Conservation (phyloP, 2,797 vertebrate genomes). For the Sebastes baramenuke region DNA sequence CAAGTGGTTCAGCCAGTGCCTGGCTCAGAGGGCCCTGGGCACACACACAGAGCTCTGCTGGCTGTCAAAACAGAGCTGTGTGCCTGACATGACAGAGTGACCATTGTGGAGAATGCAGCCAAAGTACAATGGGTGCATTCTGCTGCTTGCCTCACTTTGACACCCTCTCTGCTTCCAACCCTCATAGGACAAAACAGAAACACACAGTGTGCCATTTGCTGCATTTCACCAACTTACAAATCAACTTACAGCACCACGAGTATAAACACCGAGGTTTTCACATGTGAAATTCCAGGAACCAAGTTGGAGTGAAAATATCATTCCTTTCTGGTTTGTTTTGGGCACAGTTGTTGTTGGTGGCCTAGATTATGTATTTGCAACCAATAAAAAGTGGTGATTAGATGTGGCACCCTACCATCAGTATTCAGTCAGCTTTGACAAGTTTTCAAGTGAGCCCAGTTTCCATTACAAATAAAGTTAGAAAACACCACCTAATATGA, state of each 20-base stretch:
- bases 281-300: not conserved
- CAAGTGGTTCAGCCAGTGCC: constrained; percentile 53
- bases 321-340: not conserved
- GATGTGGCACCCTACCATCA: not conserved
- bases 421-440: not conserved
- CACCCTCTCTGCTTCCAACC: constrained; percentile 32
- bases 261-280: not conserved
- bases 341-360: not conserved
- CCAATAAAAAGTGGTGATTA: not conserved
- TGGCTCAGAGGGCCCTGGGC: constrained; percentile 65
- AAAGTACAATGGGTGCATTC: constrained; percentile 56
- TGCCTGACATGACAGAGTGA: constrained; percentile 64
- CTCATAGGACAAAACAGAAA: constrained; percentile 24
- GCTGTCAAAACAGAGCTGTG: constrained; percentile 60
- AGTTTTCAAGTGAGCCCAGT: not conserved
- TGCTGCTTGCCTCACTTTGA: constrained; percentile 24
- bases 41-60: constrained; percentile 49
- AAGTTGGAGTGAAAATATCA: not conserved
- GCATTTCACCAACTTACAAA: constrained; percentile 17
- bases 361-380: not conserved
- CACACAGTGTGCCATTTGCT: constrained; percentile 6
- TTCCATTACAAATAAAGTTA: not conserved
- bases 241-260: not conserved
- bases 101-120: constrained; percentile 66
- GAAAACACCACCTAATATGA: not conserved